Base-by-base conservation (phyloP, 2,888 invertebrate genomes). In the Dasysyrphus tricinctus region DNA sequence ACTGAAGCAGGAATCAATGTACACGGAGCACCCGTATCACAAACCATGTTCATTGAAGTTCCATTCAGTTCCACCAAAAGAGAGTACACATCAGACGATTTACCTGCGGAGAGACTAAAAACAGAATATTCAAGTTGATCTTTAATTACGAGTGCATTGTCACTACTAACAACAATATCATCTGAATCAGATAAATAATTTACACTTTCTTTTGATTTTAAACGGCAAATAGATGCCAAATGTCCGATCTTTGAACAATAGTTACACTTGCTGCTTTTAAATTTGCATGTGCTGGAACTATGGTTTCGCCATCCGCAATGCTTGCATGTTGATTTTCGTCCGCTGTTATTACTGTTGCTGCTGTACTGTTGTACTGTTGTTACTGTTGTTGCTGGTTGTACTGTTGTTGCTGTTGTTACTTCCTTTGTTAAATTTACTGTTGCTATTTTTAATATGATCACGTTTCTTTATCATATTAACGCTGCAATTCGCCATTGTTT, bases 111-210 rank as follows among this genome's bases (percentile, higher is more conserved):
- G 37, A 59, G 59, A 59, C 37, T 59, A 59, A 59, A 59, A 37
- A 59, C 59, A 59, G 59, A 59, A 59, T 59, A 59, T 59, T 59
- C 59, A 59, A 59, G 37, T 59, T 59, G 11, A 59, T 59, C 19
- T 56, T 32, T 32, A 9, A n/a, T n/a, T n/a, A n/a, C n/a, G n/a
- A 5, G 0, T 14, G 1, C 7, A 59, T 24, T 39, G 1, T 57
- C 3, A 57, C 37, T 12, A 16, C 5, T 57, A 57, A 57, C 34
- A 37, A 37, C 16, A 57, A 57, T 37, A 57, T 57, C 37, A 61
- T 39, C 39, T 61, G 61, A 61, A 61, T 39, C 39, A 61, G 61
- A 61, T 12, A 61, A 11, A 61, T 61, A 61, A 39, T 61, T 61
- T 61, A 61, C 61, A 42, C 2, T 59, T 59, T 19, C 37, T 37